Evolutionary conservation across 2,113 vertebrate genomes (phyloP).

Genomic region (Drymodes brunneopygia): DNA sequence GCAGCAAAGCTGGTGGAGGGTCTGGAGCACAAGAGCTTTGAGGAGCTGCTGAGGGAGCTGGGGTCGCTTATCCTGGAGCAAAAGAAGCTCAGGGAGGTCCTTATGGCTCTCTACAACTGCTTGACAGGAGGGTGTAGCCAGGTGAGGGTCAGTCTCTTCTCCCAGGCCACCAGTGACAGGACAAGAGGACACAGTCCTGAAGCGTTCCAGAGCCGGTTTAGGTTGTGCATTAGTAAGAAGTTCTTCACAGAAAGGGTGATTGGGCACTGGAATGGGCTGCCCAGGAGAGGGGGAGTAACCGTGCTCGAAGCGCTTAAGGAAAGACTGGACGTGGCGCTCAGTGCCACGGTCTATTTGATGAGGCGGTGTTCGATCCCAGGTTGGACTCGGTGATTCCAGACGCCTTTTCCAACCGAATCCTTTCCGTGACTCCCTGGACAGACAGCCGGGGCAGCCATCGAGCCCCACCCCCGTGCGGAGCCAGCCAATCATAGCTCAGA

Average conservation of each 20-base stretch:
- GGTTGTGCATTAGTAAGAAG: not conserved
- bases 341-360: accelerated
- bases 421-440: accelerated
- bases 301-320: too few relatives aligned
- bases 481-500: slow-evolving; percentile 1
- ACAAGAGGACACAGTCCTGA: not conserved
- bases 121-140: not conserved
- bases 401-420: accelerated
- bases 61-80: not conserved
- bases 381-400: accelerated
- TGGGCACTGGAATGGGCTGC: not conserved
- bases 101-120: not conserved
- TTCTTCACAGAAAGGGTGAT: not conserved
- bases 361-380: accelerated
- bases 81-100: not conserved
- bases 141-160: not conserved
- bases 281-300: too few relatives aligned
- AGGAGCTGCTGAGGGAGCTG: not conserved
- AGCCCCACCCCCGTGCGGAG: accelerated
- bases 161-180: not conserved
- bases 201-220: not conserved
- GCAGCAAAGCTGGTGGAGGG: not conserved
- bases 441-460: accelerated
- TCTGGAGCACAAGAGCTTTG: not conserved
- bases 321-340: not conserved